phyloP scores from a whole-genome alignment of 1,140 invertebrate species.

The Pollicipes pollicipes region DNA sequence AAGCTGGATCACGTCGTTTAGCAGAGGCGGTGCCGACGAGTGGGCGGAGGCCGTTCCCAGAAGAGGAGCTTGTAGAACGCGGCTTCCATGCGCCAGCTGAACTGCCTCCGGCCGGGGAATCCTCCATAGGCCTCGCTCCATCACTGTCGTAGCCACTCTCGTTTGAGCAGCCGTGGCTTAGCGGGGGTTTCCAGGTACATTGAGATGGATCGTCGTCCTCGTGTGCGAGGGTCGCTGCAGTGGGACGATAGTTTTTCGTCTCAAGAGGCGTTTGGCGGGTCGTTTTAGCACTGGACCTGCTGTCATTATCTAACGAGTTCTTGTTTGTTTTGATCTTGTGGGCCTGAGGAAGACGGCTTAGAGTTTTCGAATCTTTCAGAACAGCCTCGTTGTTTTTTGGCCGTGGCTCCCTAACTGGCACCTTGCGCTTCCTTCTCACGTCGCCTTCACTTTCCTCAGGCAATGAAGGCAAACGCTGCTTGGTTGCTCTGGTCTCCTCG shows the following conservation, averaged over 20 bases:
- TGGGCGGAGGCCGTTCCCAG: too few species aligned
- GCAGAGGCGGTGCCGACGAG: too few species aligned
- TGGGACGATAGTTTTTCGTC: too few species aligned
- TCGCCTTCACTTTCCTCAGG: background rate
- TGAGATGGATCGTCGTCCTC: too few species aligned
- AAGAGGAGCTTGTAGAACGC: too few species aligned
- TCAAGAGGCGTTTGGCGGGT: too few species aligned
- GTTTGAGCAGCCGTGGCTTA: background rate
- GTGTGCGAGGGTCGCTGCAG: too few species aligned
- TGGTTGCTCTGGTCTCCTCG: too few species aligned
- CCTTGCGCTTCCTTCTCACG: background rate
- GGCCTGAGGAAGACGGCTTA: background rate
- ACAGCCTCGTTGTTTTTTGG: background rate
- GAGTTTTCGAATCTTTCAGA: background rate
- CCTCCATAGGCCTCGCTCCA: background rate
- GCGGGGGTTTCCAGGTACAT: background rate
- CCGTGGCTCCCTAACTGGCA: background rate
- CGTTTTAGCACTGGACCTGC: background rate
- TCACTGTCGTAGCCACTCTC: background rate
- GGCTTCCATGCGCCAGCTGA: too few species aligned
- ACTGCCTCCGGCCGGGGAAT: background rate
- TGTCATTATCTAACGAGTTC: background rate
- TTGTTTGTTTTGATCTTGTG: background rate
- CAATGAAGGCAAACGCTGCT: background rate
- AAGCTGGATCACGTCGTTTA: too few species aligned